These are phyloP conservation scores for Aramus guarauna DNA, from an alignment of 2,113 vertebrate genomes.

Conservation along the genomic window DNA sequence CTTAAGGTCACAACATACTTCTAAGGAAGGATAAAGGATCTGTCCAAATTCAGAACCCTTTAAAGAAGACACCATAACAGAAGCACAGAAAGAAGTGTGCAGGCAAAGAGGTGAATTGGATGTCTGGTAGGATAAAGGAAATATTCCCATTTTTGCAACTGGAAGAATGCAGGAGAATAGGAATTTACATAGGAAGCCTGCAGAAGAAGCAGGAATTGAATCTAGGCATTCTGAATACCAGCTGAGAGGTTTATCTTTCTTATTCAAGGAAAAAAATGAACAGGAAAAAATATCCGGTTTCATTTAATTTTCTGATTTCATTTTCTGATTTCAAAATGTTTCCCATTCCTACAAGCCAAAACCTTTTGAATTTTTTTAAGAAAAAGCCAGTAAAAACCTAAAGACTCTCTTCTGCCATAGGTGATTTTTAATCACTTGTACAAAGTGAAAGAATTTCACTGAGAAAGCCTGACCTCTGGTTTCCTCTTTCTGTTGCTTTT, in stretches of 20 bases:
- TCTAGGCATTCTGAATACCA: neutral
- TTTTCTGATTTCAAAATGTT: neutral
- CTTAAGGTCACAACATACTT: neutral
- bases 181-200: neutral
- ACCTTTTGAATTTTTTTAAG: neutral
- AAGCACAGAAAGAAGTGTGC: neutral
- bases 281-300: neutral
- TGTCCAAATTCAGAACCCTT: neutral
- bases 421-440: neutral
- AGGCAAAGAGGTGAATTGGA: neutral
- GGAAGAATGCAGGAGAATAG: neutral
- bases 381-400: neutral
- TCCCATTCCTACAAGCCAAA: neutral
- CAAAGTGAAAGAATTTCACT: neutral
- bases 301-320: neutral
- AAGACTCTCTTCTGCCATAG: neutral
- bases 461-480: neutral
- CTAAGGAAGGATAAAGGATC: neutral
- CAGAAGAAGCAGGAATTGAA: neutral
- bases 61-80: neutral
- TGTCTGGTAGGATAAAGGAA: neutral
- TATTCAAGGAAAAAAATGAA: neutral
- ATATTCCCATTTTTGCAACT: neutral
- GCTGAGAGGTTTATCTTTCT: neutral
- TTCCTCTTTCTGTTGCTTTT: neutral